Conservation (phyloP, 2,888 invertebrate species). For the Limenitis camilla region DNA sequence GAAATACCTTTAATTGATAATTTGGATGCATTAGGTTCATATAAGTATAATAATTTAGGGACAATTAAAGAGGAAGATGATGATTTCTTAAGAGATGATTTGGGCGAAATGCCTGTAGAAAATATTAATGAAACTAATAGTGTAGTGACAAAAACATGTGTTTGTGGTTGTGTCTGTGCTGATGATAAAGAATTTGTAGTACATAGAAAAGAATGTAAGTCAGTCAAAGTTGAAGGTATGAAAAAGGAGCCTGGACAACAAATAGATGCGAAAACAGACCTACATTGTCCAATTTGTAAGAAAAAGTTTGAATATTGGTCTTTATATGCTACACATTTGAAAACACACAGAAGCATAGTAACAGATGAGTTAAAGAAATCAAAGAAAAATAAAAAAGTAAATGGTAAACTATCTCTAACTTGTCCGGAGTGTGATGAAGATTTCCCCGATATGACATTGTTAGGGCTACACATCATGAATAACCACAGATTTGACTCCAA, state of each 20-base stretch:
- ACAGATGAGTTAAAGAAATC: slow-evolving; percentile 6
- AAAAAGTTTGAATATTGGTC: background rate
- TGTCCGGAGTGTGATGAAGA: slow-evolving; percentile 13
- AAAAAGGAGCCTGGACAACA: background rate
- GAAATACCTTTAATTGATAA: slow-evolving; percentile 6
- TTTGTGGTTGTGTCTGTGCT: slow-evolving; percentile 2
- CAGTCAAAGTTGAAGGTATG: background rate
- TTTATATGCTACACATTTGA: slow-evolving; percentile 6
- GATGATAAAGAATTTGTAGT: slow-evolving; percentile 7
- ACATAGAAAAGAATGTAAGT: slow-evolving; percentile 13
- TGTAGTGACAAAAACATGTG: background rate
- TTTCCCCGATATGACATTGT: slow-evolving; percentile 1
- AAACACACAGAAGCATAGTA: slow-evolving; percentile 10
- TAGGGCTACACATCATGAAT: slow-evolving; percentile 8
- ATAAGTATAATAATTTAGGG: slow-evolving; percentile 2
- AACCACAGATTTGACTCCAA: slow-evolving; percentile 7
- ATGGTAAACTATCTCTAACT: slow-evolving; percentile 13
- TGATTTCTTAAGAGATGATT: slow-evolving; percentile 14
- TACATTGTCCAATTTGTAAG: slow-evolving; percentile 11
- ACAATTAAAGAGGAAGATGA: slow-evolving; percentile 21
- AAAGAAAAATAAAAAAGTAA: slow-evolving; percentile 18
- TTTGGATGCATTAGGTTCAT: background rate
- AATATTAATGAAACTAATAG: slow-evolving; percentile 5
- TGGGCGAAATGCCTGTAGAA: slow-evolving; percentile 5
- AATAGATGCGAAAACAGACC: background rate